Evolutionary conservation across 2,797 vertebrate species (phyloP).

Genomic region (Schizopygopsis malacanthus): DNA sequence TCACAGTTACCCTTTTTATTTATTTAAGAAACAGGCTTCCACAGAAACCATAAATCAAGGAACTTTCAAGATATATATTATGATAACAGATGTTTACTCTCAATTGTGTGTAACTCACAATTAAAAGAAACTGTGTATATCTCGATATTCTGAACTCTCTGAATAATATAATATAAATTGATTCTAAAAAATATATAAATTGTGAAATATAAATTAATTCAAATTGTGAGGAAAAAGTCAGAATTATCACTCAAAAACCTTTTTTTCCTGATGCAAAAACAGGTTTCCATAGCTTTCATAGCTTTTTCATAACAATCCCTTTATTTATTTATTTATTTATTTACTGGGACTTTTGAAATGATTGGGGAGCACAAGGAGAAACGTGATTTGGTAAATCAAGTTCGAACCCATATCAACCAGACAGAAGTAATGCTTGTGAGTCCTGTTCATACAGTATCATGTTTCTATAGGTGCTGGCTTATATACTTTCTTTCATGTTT

Average conservation of each 20-base stretch:
- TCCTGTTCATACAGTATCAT: not conserved
- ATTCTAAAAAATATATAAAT: no score
- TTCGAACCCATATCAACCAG: not conserved
- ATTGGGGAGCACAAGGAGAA: not conserved
- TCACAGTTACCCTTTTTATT: not conserved
- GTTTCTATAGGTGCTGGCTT: not conserved
- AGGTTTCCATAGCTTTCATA: not conserved
- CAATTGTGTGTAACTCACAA: not conserved
- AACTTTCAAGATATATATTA: not conserved
- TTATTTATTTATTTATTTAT: not conserved
- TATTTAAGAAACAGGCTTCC: not conserved
- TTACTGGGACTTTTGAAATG: not conserved
- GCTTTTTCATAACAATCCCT: not conserved
- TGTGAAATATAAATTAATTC: no score
- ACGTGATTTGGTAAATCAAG: not conserved
- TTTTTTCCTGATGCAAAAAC: not conserved
- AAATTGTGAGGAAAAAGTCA: no score
- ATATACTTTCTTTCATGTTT: conserved; percentile 12
- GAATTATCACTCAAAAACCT: not conserved
- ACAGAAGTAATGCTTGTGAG: not conserved
- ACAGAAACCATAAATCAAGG: not conserved
- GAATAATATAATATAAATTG: no score
- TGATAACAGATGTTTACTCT: not conserved
- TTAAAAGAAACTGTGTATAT: not conserved
- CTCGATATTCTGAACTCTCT: no score